Conservation (phyloP, 2,113 vertebrate genomes). For the Morone chrysops region DNA sequence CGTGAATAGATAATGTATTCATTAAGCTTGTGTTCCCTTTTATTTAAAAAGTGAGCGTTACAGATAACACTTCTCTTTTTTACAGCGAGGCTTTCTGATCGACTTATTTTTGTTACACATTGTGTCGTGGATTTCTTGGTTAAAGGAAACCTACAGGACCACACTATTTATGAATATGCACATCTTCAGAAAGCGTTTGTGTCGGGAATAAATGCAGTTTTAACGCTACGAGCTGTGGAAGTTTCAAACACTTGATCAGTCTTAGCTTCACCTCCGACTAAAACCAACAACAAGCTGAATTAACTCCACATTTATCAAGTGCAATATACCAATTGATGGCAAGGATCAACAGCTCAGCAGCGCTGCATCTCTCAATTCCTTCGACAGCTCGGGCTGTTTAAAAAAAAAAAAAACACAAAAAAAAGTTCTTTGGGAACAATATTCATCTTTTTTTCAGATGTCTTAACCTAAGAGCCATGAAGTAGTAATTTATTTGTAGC, state of each 20-base stretch:
- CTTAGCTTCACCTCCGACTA: constrained; percentile 34
- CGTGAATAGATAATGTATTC: constrained; percentile 69
- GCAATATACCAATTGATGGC: constrained; percentile 78
- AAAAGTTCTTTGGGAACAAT: no score
- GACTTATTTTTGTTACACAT: constrained; percentile 56
- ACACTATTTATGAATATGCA: constrained; percentile 71
- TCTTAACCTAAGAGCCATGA: constrained; percentile 6
- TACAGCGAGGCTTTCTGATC: constrained; percentile 30
- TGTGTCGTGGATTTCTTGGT: constrained; percentile 36
- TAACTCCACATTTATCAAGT: constrained; percentile 76
- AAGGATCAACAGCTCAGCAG: constrained; percentile 47
- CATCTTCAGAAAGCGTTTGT: constrained; percentile 17
- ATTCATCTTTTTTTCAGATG: background rate
- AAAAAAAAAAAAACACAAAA: no score
- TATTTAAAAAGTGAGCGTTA: constrained; percentile 65
- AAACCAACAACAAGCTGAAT: constrained; percentile 41
- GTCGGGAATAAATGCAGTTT: constrained; percentile 47
- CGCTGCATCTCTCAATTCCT: constrained; percentile 16
- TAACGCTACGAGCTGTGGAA: constrained; percentile 42
- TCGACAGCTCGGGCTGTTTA: no score
- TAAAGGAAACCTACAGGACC: constrained; percentile 5
- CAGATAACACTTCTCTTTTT: constrained; percentile 41
- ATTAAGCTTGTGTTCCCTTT: constrained; percentile 63
- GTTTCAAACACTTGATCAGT: background rate
- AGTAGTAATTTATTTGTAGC: constrained; percentile 55